These are phyloP conservation scores for Triplophysa yarkandensis DNA, from an alignment of 2,797 vertebrate genomes.

Conservation along the genomic window DNA sequence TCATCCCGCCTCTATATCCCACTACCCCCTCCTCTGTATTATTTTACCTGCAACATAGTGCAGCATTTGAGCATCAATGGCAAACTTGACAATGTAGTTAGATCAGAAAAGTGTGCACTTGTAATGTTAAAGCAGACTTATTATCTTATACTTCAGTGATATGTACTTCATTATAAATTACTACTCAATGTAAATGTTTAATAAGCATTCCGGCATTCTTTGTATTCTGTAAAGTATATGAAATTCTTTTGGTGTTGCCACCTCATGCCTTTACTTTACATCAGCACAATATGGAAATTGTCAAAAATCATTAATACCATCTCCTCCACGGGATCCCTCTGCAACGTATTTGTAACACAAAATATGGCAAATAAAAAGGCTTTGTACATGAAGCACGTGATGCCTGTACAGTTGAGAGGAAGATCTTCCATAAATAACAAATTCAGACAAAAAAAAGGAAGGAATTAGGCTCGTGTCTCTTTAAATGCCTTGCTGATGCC, in stretches of 20 bases:
- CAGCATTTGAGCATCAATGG: slow-evolving; percentile 67
- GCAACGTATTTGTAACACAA: background rate
- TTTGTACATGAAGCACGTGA: background rate
- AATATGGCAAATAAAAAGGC: background rate
- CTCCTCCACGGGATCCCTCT: background rate
- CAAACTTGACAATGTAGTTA: background rate
- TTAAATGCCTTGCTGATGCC: slow-evolving; percentile 66
- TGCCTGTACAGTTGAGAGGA: slow-evolving; percentile 19
- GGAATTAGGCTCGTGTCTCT: slow-evolving; percentile 56
- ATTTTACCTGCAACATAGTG: slow-evolving; percentile 74
- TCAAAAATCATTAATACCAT: background rate
- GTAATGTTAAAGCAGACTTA: background rate
- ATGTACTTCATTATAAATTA: background rate
- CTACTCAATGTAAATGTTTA: background rate
- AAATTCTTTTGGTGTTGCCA: background rate
- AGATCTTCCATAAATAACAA: slow-evolving; percentile 32
- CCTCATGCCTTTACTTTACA: background rate
- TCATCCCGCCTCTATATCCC: slow-evolving; percentile 39
- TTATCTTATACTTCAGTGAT: background rate
- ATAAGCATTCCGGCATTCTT: background rate
- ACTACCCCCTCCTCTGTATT: slow-evolving; percentile 68
- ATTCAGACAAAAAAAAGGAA: slow-evolving; percentile 27
- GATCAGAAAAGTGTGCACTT: background rate
- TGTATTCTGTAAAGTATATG: background rate
- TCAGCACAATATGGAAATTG: background rate